Evolutionary conservation across 2,797 vertebrate species (phyloP).

Genomic region (Carapus acus): DNA sequence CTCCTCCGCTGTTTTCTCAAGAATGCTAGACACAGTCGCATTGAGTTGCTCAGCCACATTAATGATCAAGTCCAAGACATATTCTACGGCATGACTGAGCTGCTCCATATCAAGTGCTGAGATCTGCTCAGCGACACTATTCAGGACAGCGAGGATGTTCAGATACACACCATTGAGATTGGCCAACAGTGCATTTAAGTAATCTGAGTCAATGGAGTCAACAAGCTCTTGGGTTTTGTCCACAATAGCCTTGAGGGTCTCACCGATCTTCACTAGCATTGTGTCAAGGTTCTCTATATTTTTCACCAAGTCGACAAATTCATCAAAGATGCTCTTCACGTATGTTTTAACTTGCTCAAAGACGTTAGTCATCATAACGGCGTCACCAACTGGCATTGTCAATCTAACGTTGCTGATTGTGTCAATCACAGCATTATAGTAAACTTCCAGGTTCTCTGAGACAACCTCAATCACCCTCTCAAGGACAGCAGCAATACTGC

Average conservation of each 20-base stretch:
- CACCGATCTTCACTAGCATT: constrained; percentile 67
- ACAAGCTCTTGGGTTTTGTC: constrained; percentile 67
- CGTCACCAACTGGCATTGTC: constrained; percentile 61
- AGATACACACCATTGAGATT: constrained; percentile 44
- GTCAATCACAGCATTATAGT: constrained; percentile 66
- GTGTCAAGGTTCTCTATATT: constrained; percentile 70
- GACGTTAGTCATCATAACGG: constrained; percentile 60
- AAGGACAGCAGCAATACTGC: constrained; percentile 34
- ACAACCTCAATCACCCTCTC: constrained; percentile 57
- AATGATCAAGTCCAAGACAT: constrained; percentile 30
- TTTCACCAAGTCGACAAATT: constrained; percentile 59
- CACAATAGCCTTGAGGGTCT: constrained; percentile 61
- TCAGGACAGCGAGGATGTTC: constrained; percentile 49
- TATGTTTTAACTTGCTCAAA: constrained; percentile 55
- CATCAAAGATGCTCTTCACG: constrained; percentile 51
- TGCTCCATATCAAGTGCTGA: constrained; percentile 44
- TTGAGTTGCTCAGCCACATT: constrained; percentile 56
- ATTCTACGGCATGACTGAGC: constrained; percentile 12
- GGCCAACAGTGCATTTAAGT: constrained; percentile 60
- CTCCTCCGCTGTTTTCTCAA: constrained; percentile 63
- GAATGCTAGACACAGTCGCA: constrained; percentile 49
- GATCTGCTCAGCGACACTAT: constrained; percentile 53
- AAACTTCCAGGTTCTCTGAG: constrained; percentile 42
- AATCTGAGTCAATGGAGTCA: constrained; percentile 66
- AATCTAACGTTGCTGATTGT: constrained; percentile 68